These are phyloP conservation scores for Dermolepida albohirtum DNA, from an alignment of 2,888 invertebrate genomes.

Conservation along the genomic window DNA sequence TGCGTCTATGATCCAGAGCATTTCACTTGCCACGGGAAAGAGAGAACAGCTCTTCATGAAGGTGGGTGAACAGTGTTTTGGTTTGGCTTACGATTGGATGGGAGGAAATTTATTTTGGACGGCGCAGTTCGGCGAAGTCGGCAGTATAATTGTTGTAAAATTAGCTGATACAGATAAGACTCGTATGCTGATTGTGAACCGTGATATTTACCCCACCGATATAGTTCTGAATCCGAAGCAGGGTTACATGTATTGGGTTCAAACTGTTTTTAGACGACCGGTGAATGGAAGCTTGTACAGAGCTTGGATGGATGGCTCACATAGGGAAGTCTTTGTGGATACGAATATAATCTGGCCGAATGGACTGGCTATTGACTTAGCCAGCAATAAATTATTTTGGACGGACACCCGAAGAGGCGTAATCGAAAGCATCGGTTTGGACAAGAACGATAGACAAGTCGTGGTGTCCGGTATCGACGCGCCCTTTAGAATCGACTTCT, in stretches of 20 bases:
- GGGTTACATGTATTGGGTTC: conserved; percentile 83
- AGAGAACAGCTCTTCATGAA: conserved; percentile 62
- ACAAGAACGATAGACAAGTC: conserved; percentile 67
- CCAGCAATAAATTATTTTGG: conserved; percentile 73
- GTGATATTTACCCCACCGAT: conserved; percentile 68
- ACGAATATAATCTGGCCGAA: conserved; percentile 77
- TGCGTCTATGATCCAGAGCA: conserved; percentile 47
- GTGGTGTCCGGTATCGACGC: conserved; percentile 44
- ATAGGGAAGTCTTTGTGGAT: conserved; percentile 69
- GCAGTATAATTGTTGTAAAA: conserved; percentile 76
- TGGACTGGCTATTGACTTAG: conserved; percentile 77
- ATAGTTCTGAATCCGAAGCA: conserved; percentile 76
- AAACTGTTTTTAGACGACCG: conserved; percentile 70
- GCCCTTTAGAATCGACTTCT: conserved; percentile 76
- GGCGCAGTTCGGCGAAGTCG: conserved; percentile 72
- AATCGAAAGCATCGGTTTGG: conserved; percentile 74
- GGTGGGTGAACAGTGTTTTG: conserved; percentile 75
- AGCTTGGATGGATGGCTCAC: conserved; percentile 81
- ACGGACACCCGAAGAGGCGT: conserved; percentile 78
- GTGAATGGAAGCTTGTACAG: conserved; percentile 73
- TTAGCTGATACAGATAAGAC: conserved; percentile 70
- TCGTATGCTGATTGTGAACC: conserved; percentile 70
- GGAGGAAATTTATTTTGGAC: conserved; percentile 88
- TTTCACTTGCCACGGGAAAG: conserved; percentile 59
- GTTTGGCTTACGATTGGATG: conserved; percentile 87